Conservation (phyloP, 2,888 invertebrate species). For the Apocheima hispidaria region DNA sequence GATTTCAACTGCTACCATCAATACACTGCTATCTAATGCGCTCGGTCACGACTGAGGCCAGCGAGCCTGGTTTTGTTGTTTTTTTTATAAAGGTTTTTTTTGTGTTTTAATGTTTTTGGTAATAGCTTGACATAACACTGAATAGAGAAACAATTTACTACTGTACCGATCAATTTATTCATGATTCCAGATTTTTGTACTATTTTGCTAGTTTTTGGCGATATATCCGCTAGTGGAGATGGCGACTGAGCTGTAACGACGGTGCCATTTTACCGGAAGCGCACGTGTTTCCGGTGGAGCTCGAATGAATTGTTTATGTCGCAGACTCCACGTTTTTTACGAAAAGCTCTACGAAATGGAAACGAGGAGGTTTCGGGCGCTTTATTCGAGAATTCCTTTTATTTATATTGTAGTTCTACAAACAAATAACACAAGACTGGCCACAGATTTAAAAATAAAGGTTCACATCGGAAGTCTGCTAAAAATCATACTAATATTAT, state of each 20-base stretch:
- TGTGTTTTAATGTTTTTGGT: too few species aligned
- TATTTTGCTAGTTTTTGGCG: not conserved
- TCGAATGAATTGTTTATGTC: conserved; percentile 40
- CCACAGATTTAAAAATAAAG: too few species aligned
- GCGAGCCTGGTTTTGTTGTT: too few species aligned
- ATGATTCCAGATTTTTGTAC: not conserved
- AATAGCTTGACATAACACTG: too few species aligned
- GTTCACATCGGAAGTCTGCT: too few species aligned
- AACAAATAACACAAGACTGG: not conserved
- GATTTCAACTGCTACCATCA: too few species aligned
- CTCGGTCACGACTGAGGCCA: too few species aligned
- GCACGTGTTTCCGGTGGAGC: conserved; percentile 33
- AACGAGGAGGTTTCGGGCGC: conserved; percentile 7
- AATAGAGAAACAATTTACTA: too few species aligned
- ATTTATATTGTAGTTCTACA: not conserved
- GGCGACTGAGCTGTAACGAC: conserved; percentile 15
- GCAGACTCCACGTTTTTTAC: conserved; percentile 14
- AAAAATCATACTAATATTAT: too few species aligned
- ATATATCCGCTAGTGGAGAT: not conserved
- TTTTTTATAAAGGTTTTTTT: too few species aligned
- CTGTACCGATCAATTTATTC: too few species aligned
- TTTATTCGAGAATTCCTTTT: not conserved
- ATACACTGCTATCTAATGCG: too few species aligned
- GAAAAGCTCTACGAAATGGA: conserved; percentile 10
- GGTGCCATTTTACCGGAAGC: conserved; percentile 37